These are phyloP conservation scores for Melipona bicolor DNA, from an alignment of 2,888 invertebrate genomes.

Conservation along the genomic window DNA sequence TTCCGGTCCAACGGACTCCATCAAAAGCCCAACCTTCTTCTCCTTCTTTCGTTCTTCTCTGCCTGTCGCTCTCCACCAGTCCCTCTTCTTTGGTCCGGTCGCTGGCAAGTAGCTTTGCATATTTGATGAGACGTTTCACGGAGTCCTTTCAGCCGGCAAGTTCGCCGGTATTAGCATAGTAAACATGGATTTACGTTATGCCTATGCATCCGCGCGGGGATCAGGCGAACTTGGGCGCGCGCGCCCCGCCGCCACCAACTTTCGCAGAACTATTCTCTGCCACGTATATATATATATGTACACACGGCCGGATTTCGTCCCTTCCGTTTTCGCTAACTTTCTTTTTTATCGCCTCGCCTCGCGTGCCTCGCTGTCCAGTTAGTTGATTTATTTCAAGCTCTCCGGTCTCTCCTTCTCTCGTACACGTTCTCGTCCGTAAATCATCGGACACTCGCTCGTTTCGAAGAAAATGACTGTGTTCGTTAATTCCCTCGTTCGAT, in stretches of 20 bases:
- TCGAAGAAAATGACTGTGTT: too few relatives aligned
- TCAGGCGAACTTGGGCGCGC: conserved; percentile 70
- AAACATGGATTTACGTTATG: conserved; percentile 82
- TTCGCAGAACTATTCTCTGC: conserved; percentile 16
- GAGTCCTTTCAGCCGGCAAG: conserved; percentile 79
- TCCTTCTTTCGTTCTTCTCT: conserved; percentile 9
- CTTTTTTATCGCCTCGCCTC: neutral
- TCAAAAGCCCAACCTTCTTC: conserved; percentile 44
- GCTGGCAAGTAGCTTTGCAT: conserved; percentile 79
- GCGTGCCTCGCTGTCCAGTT: neutral
- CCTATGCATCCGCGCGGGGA: conserved; percentile 63
- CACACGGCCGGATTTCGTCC: conserved; percentile 11
- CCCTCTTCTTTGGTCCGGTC: conserved; percentile 44
- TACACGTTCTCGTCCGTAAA: too few relatives aligned
- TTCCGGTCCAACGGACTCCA: conserved; percentile 53
- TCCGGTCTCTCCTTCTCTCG: too few relatives aligned
- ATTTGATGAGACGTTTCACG: conserved; percentile 79
- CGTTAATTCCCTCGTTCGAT: too few relatives aligned
- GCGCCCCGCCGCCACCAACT: conserved; percentile 60
- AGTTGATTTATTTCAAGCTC: neutral
- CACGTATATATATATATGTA: neutral
- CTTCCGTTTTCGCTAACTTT: neutral
- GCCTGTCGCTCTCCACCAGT: neutral
- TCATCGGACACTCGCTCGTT: too few relatives aligned
- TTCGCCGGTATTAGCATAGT: conserved; percentile 81